Conservation (phyloP, 2,888 invertebrate species). For the Tipula lateralis region DNA sequence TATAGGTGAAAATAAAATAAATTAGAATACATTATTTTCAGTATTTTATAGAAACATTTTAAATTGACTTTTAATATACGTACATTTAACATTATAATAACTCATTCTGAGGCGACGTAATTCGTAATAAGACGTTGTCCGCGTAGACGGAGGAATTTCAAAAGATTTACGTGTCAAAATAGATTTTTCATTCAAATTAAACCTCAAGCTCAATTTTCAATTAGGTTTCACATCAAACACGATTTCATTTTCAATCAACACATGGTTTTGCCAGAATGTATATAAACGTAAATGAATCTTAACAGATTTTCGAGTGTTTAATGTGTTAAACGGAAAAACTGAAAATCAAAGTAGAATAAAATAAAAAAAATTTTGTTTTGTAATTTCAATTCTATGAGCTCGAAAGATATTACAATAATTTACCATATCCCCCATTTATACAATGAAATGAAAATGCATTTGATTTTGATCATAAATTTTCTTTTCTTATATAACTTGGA, state of each 20-base stretch:
- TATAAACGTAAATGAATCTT: neutral
- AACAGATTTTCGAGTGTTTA: neutral
- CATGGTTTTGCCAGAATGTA: too few species aligned
- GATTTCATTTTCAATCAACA: neutral
- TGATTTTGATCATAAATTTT: neutral
- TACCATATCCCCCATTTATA: neutral
- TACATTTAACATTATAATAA: neutral
- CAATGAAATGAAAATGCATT: constrained; percentile 19
- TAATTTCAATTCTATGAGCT: neutral
- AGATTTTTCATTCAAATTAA: neutral
- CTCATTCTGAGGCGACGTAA: neutral
- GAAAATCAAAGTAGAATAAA: neutral
- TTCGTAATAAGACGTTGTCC: too few species aligned
- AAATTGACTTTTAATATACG: neutral
- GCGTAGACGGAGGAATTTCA: neutral
- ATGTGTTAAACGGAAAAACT: neutral
- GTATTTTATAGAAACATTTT: neutral
- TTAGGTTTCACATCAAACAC: neutral
- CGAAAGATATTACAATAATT: neutral
- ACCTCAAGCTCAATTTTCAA: neutral
- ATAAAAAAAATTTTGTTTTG: neutral
- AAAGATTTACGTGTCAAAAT: neutral
- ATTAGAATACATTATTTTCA: neutral
- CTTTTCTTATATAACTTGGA: neutral
- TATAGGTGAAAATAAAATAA: constrained; percentile 19